phyloP scores from a whole-genome alignment of 1,140 invertebrate species.

The Euglossa dilemma region DNA sequence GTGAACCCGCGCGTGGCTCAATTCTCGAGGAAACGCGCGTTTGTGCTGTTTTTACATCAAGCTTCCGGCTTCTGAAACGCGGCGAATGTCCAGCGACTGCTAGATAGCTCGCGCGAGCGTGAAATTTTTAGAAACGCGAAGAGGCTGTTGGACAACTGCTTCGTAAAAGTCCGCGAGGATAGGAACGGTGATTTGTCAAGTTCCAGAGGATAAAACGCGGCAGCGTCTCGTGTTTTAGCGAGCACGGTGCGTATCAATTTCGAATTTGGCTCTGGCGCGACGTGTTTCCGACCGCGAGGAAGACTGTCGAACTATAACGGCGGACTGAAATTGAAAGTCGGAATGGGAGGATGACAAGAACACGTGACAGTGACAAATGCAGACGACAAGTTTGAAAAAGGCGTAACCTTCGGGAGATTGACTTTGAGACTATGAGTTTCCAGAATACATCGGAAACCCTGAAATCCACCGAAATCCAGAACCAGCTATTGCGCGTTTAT shows the following conservation, averaged over 20 bases:
- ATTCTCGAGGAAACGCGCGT: no score
- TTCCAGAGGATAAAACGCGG: not conserved
- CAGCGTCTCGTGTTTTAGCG: not conserved
- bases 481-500: no score
- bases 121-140: no score
- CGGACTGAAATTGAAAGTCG: constrained; percentile 4
- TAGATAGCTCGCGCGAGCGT: no score
- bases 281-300: not conserved
- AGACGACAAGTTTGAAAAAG: constrained; percentile 21
- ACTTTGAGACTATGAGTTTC: constrained; percentile 14
- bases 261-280: not conserved
- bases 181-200: not conserved
- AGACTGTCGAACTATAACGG: constrained; percentile 1
- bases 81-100: no score
- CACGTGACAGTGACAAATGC: constrained; percentile 27
- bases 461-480: not conserved
- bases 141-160: not conserved
- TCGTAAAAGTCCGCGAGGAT: not conserved
- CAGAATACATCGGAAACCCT: constrained; percentile 7
- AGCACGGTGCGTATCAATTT: not conserved
- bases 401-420: constrained; percentile 6
- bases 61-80: no score
- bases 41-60: no score
- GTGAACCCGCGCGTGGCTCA: no score
- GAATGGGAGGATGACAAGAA: constrained; percentile 21